Evolutionary conservation across 2,888 invertebrate species (phyloP), one percentile per base, ranked within the genome.

Genomic region (Eumerus sabulonum): DNA sequence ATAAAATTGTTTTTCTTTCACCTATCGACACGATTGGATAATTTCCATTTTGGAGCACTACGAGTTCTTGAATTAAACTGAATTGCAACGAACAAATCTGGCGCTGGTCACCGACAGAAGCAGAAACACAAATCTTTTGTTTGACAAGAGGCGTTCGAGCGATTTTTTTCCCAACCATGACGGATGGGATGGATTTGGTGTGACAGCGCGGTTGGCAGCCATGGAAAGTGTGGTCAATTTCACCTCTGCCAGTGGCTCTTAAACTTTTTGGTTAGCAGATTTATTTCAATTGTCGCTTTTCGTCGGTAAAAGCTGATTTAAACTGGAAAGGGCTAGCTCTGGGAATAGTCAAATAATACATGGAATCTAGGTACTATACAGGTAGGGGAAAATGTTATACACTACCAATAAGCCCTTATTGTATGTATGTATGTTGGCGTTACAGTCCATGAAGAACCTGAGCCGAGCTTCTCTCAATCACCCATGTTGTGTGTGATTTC

Each of bases 51-150:
- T 74, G 50, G 70, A 70, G 68, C 74, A 63, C 73, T 68, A 53
- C 59, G 64, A 79, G 68, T 79, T 79, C 79, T 70, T 74, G 68
- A 79, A 79, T 74, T 74, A 79, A 74, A 79, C 79, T 74, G 50
- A 47, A 68, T 70, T 54, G 36, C 53, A 68, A 45, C 74, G 59
- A 60, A 67, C 18, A 76, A 68, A 68, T 59, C 57, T 68, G 68
- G n/a, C 40, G n/a, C 40, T 11, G 59, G 74, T 45, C 56, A 40
- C 56, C 74, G 68, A 68, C 40, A 19, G 74, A 59, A 62, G 73
- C 38, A 68, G 63, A 40, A 74, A 64, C 68, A 79, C 73, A 68
- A 60, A 68, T 48, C 27, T 64, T 56, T 67, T 57, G 63, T 74
- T 74, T 74, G 79, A 70, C 79, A 79, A 68, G 63, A 56, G 71